Evolutionary conservation across 2,888 invertebrate genomes (phyloP).

Genomic region (Drosophila ustulata): DNA sequence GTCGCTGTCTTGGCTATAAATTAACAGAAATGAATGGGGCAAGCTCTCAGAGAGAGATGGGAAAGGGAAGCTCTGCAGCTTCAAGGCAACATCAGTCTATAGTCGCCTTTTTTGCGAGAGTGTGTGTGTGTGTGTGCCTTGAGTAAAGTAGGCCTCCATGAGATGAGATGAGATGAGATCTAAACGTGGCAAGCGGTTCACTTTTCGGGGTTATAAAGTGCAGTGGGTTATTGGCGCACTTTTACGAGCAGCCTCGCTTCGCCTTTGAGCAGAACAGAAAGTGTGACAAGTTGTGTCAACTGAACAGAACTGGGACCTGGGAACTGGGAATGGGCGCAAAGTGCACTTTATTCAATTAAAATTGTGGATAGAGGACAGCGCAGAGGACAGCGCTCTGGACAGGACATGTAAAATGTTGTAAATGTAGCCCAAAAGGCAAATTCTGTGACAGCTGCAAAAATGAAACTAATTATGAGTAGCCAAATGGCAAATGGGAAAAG

Average conservation of each 20-base stretch:
- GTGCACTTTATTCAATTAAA: constrained; percentile 79
- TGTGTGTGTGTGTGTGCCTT: constrained; percentile 42
- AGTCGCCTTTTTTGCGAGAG: constrained; percentile 17
- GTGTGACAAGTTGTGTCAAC: constrained; percentile 67
- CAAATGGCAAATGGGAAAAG: background rate
- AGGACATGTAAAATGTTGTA: constrained; percentile 38
- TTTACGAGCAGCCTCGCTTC: constrained; percentile 57
- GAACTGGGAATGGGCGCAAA: constrained; percentile 38
- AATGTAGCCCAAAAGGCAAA: constrained; percentile 70
- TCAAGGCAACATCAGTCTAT: constrained; percentile 14
- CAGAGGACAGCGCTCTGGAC: constrained; percentile 9
- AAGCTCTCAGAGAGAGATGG: constrained; percentile 11
- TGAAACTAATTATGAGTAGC: constrained; percentile 66
- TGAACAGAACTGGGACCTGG: background rate
- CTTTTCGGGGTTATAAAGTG: constrained; percentile 56
- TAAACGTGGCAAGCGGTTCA: constrained; percentile 8
- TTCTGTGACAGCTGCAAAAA: constrained; percentile 65
- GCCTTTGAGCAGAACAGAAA: constrained; percentile 58
- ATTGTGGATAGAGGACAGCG: constrained; percentile 38
- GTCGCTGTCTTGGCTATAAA: constrained; percentile 67
- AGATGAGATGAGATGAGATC: constrained; percentile 20
- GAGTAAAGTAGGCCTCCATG: constrained; percentile 48
- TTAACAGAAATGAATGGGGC: constrained; percentile 78
- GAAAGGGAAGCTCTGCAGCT: background rate
- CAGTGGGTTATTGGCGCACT: constrained; percentile 78